Evolutionary conservation across 2,888 invertebrate species (phyloP), one percentile per base, ranked within the genome.

Genomic region (Drosophila algonquin): DNA sequence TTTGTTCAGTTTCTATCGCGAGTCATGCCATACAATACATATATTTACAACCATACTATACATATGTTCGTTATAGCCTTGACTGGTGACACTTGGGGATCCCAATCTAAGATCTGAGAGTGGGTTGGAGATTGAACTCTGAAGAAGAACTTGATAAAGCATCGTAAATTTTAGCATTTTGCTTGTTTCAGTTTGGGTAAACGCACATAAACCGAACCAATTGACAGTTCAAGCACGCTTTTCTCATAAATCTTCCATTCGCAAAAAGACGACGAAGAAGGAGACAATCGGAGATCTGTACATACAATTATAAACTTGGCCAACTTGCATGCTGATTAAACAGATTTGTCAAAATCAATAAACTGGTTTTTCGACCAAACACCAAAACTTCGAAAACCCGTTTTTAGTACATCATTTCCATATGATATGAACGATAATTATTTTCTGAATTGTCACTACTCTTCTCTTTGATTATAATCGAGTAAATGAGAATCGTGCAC

Each of bases 261-360:
- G 59, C 47, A 52, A 44, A 48, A 57, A 24, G n/a, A 30, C 60
- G 57, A 51, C 55, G 24, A 14, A 32, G 8, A 51, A 47, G 35
- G 18, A 24, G 50, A 54, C 46, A 54, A 47, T 50, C 46, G 16
- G 18, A 59, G 10, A 54, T 46, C 16, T 47, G 46, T 56, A 32
- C 18, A 48, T 40, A 18, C 65, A 74, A 61, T 81, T 72, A 76
- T 76, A 56, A 79, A 60, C 52, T 70, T 79, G 74, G 71, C 55
- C 81, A 79, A 73, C 32, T 76, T 82, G 79, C 75, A 77, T 72
- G 76, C 63, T 76, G 75, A 64, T 74, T 77, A 67, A 74, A 51
- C 40, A 48, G 56, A 63, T 70, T 74, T 52, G 57, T 61, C 47
- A 30, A 62, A 68, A 69, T 68, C 58, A 63, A 48, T 58, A 61